Evolutionary conservation across 1,140 invertebrate genomes (phyloP), one percentile per base, ranked within the genome.

Genomic region (Oryctes rhinoceros): DNA sequence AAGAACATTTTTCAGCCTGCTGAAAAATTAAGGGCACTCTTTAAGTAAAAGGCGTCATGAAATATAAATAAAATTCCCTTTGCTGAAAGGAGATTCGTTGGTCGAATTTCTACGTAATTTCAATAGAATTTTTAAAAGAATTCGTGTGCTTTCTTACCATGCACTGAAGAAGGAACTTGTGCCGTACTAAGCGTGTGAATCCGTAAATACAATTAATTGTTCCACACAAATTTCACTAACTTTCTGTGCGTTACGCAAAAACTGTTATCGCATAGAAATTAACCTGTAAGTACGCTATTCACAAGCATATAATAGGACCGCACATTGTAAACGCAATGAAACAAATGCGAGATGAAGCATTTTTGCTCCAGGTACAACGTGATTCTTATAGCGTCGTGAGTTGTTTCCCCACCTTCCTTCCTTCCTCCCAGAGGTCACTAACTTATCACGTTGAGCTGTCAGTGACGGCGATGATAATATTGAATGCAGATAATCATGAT

Each of bases 341-440:
- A 71, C 24, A 71, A 71, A 71, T 37, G 20, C 65, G 65, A 71
- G 65, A 71, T 71, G 65, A 71, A 71, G 35, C 65, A 35, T 13
- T 24, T 13, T 71, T 35, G 3, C 65, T 71, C 15, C 65, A 71
- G 65, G 65, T 71, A 71, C 24, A 71, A 30, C 20, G 20, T 37
- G 35, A 35, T 71, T 71, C 18, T 71, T 35, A 37, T 71, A 71
- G 24, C 65, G 18, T 71, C 65, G 65, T 71, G 65, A 71, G 24
- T 71, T 20, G 62, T 71, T 37, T 71, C 65, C 65, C 65, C 65
- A 71, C 65, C 65, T 71, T 71, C 65, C 65, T 71, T 71, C 65
- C 65, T 71, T 71, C 65, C 65, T 71, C 37, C 24, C 65, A 71
- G 65, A 71, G 65, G 65, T 71, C 65, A 71, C 65, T 71, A 71